phyloP scores from a whole-genome alignment of 2,113 vertebrate genomes.

The Triplophysa siluroides region DNA sequence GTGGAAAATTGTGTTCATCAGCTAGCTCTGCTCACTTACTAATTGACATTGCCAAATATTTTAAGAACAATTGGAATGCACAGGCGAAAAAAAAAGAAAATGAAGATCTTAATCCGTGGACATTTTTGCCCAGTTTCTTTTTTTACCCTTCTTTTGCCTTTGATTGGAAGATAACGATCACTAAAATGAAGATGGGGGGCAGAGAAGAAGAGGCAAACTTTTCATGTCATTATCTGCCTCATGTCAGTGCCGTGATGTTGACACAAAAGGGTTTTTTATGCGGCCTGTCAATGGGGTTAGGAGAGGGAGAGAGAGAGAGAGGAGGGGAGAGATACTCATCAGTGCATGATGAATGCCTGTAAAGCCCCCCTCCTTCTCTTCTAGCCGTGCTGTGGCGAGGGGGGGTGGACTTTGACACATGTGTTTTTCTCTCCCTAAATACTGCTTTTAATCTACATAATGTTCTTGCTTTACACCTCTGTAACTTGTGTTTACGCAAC shows the following conservation, averaged over 20 bases:
- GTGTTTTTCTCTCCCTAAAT: slow-evolving; percentile 43
- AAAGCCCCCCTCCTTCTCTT: slow-evolving; percentile 22
- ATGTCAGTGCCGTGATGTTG: slow-evolving; percentile 74
- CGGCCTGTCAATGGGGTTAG: slow-evolving; percentile 82
- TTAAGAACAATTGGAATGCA: slow-evolving; percentile 99
- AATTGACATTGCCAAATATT: slow-evolving; percentile 99
- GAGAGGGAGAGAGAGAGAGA: slow-evolving; percentile 70
- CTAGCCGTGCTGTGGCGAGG: slow-evolving; percentile 35
- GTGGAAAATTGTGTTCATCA: slow-evolving; percentile 99
- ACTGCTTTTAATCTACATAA: slow-evolving; percentile 44
- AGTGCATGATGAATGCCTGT: slow-evolving; percentile 68
- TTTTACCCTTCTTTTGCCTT: slow-evolving; percentile 55
- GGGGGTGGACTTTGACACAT: slow-evolving; percentile 44
- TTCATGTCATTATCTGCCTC: slow-evolving; percentile 83
- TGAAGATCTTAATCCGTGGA: slow-evolving; percentile 97
- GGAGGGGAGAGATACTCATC: slow-evolving; percentile 66
- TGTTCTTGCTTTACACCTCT: slow-evolving; percentile 53
- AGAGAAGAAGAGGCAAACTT: slow-evolving; percentile 66
- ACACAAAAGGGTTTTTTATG: slow-evolving; percentile 83
- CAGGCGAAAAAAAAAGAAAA: slow-evolving; percentile 82
- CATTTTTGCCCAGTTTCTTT: slow-evolving; percentile 82
- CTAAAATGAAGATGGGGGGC: slow-evolving; percentile 39
- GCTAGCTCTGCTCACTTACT: slow-evolving; percentile 99
- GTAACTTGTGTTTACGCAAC: slow-evolving; percentile 37
- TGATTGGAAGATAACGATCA: slow-evolving; percentile 76